Evolutionary conservation across 2,797 vertebrate genomes (phyloP).

Genomic region (Clarias platycephalus): DNA sequence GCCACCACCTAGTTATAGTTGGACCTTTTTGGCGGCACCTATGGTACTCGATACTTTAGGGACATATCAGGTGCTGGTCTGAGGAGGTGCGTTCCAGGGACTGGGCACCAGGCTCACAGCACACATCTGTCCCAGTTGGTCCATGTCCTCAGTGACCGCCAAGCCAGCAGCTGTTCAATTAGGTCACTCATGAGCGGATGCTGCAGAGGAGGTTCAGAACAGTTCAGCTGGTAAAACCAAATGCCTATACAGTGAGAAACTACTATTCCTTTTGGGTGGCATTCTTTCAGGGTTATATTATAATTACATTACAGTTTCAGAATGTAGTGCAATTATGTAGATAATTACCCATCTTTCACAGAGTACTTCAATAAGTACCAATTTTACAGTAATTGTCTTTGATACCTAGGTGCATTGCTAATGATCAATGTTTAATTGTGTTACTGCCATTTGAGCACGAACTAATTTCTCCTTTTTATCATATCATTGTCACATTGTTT

Average conservation of each 20-base stretch:
- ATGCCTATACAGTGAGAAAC: neutral
- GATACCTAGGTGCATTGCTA: constrained; percentile 28
- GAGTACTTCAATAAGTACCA: constrained; percentile 22
- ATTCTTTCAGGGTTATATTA: constrained; percentile 15
- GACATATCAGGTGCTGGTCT: neutral
- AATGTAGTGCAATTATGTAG: constrained; percentile 23
- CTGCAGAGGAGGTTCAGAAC: constrained; percentile 36
- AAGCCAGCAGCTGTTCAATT: constrained; percentile 58
- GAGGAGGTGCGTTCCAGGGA: constrained; percentile 40
- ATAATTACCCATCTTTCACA: constrained; percentile 34
- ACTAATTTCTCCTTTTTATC: constrained; percentile 27
- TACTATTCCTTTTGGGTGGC: neutral
- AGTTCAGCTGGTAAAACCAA: constrained; percentile 36
- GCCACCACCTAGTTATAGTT: neutral
- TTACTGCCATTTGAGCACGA: constrained; percentile 24
- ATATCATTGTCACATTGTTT: constrained; percentile 24
- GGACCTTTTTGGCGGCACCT: no score
- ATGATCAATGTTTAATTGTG: constrained; percentile 40
- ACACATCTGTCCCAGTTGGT: constrained; percentile 56
- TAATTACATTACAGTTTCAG: constrained; percentile 34
- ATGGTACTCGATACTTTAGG: neutral
- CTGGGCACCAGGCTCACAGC: constrained; percentile 39
- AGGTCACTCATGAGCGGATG: constrained; percentile 54
- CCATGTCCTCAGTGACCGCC: constrained; percentile 47
- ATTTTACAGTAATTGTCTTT: constrained; percentile 35